These are phyloP conservation scores for Nannobrachium achirus DNA, from an alignment of 2,113 vertebrate species.

Conservation along the genomic window DNA sequence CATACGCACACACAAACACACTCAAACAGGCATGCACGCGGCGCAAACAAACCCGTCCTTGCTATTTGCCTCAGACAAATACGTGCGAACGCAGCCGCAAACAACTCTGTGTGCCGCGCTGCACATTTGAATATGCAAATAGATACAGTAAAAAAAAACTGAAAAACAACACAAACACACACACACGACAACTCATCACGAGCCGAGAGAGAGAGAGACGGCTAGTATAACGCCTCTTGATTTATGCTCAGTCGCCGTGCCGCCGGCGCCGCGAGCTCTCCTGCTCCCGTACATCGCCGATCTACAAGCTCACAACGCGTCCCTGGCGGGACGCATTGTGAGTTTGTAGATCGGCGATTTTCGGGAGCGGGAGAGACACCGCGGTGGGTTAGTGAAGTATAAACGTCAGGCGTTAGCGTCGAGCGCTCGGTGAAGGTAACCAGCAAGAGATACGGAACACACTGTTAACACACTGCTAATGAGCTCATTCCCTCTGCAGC, in stretches of 20 bases:
- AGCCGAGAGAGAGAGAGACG: too few relatives aligned
- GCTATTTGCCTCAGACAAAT: slow-evolving; percentile 37
- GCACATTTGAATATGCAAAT: slow-evolving; percentile 61
- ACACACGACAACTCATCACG: background rate
- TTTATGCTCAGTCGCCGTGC: too few relatives aligned
- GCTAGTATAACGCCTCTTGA: too few relatives aligned
- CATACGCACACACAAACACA: slow-evolving; percentile 9
- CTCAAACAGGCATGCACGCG: too few relatives aligned
- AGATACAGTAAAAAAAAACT: slow-evolving; percentile 38
- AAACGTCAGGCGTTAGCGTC: background rate
- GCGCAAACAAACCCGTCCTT: background rate
- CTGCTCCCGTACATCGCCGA: too few relatives aligned
- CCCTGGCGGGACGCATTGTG: too few relatives aligned
- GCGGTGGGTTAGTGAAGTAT: slow-evolving; percentile 5
- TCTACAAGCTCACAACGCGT: too few relatives aligned
- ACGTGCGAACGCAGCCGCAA: slow-evolving; percentile 19
- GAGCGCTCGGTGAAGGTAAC: slow-evolving; percentile 43
- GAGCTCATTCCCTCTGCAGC: slow-evolving; percentile 53
- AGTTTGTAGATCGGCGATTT: too few relatives aligned
- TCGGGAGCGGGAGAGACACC: too few relatives aligned
- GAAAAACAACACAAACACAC: slow-evolving; percentile 14
- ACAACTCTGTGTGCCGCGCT: slow-evolving; percentile 41
- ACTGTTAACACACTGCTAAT: too few relatives aligned
- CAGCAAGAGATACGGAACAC: slow-evolving; percentile 48
- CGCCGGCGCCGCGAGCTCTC: too few relatives aligned